These are phyloP conservation scores for Conistra vaccinii DNA, from an alignment of 2,888 invertebrate species.

Conservation along the genomic window DNA sequence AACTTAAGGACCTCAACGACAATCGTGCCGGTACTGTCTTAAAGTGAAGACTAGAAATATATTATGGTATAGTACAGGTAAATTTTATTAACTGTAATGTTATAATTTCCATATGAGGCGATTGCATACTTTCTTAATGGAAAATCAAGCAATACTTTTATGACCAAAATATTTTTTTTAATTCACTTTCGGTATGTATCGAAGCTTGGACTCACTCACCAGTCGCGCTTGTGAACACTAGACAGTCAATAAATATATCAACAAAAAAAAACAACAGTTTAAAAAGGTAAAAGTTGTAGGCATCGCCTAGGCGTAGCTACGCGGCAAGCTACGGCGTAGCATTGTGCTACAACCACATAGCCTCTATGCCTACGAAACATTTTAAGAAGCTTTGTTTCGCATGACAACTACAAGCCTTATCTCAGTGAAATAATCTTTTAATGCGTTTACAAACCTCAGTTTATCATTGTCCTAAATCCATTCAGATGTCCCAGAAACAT, in stretches of 20 bases:
- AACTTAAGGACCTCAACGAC: too few species aligned
- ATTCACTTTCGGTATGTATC: neutral
- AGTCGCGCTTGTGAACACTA: too few species aligned
- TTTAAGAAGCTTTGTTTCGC: slow-evolving; percentile 10
- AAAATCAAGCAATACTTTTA: neutral
- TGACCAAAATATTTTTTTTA: neutral
- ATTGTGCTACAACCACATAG: slow-evolving; percentile 1
- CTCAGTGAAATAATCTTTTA: slow-evolving; percentile 28
- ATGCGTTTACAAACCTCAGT: slow-evolving; percentile 18
- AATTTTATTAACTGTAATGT: neutral
- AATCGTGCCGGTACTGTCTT: neutral
- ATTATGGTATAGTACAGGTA: neutral
- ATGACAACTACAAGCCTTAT: neutral
- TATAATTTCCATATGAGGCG: neutral
- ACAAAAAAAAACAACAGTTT: neutral
- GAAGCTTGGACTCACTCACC: neutral
- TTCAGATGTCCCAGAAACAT: slow-evolving; percentile 14
- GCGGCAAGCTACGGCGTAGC: slow-evolving; percentile 27
- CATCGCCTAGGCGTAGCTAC: slow-evolving; percentile 4
- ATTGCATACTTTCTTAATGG: neutral
- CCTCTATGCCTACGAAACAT: slow-evolving; percentile 9
- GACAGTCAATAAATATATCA: neutral
- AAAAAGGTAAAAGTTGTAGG: neutral
- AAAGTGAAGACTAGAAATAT: too few species aligned
- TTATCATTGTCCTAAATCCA: slow-evolving; percentile 28